A percentile compares a stretch with the other conserved stretches of the same genome.
Conservation (phyloP, 2,113 vertebrate species). For the Gymnarchus niloticus region DNA sequence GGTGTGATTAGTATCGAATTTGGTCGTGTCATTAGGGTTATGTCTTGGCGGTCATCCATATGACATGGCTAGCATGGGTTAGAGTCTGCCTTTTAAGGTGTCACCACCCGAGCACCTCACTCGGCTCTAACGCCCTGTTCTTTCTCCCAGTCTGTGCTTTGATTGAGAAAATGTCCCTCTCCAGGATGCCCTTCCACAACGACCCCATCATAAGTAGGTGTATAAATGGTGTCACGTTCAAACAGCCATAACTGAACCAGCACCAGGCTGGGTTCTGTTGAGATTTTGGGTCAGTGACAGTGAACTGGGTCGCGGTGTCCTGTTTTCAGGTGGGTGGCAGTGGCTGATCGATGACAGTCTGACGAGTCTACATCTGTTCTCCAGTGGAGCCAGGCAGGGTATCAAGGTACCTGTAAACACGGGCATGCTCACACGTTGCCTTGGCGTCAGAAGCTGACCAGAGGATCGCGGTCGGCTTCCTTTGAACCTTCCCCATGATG, state of each 20-base stretch:
- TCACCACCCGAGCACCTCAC: neutral
- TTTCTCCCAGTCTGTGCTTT: conserved; percentile 72
- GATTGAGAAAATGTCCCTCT: conserved; percentile 84
- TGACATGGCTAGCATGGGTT: neutral
- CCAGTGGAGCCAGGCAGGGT: conserved; percentile 57
- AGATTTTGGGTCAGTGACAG: neutral
- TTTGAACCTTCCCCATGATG: neutral
- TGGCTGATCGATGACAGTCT: conserved; percentile 82
- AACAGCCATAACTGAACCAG: neutral
- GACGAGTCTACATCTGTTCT: conserved; percentile 69
- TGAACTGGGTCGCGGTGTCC: neutral
- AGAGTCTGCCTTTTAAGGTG: neutral
- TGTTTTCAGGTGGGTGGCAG: conserved; percentile 76
- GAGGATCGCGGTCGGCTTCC: no score
- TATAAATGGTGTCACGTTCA: neutral
- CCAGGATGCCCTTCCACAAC: conserved; percentile 79
- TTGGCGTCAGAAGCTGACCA: no score
- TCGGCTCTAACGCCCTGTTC: conserved; percentile 22
- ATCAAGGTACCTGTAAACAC: conserved; percentile 71
- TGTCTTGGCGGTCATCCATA: neutral
- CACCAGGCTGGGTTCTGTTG: neutral
- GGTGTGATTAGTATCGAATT: neutral
- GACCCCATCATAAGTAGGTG: conserved; percentile 73
- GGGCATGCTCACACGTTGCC: no score
- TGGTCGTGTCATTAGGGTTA: neutral